Base-by-base conservation (phyloP, 2,888 invertebrate species). In the Andrena praecox region DNA sequence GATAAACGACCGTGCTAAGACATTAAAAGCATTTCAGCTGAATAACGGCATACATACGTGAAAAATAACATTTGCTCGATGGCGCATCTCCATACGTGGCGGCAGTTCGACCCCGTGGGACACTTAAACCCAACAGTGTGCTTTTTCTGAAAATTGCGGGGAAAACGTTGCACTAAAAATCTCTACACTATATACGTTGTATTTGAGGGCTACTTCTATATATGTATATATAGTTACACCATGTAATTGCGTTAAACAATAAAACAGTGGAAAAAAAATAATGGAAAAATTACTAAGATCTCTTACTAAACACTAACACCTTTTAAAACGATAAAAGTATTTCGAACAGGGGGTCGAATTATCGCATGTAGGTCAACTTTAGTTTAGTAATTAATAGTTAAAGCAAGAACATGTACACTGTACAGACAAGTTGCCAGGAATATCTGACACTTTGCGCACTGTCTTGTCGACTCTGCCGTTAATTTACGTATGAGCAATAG, bases 21-120 rank as follows among this genome's bases (percentile, higher is more conserved):
- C 82, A 71, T 67, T 67, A 60, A 70, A 77, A 79, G 74, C 79
- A 63, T 59, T 72, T 81, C 56, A 77, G 77, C 82, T 71, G 54
- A 64, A 69, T 76, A 70, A 81, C 68, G 71, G 68, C 52, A 35
- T 92, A 95, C 97, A 96, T 95, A 99, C 99, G 99, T 99, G 95
- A 99, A 99, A 95, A 99, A 99, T 88, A 99, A 95, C 97, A 99
- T 98, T 95, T 99, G 99, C 93, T 99, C 99, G 87, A 99, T 98
- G 66, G 99, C 98, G 95, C 99, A 99, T 93, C 98, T 96, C 99
- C 99, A 99, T 84, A 99, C 97, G 94, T 99, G 98, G 88, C 99
- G 97, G 93, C 99, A 99, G 71, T 98, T 97, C 60, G 98, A 96
- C 64, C 98, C 97, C 87, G 97, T 97, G 74, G 98, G 97, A 95